Evolutionary conservation across 1,140 invertebrate genomes (phyloP).

Genomic region (Drosophila punjabiensis): DNA sequence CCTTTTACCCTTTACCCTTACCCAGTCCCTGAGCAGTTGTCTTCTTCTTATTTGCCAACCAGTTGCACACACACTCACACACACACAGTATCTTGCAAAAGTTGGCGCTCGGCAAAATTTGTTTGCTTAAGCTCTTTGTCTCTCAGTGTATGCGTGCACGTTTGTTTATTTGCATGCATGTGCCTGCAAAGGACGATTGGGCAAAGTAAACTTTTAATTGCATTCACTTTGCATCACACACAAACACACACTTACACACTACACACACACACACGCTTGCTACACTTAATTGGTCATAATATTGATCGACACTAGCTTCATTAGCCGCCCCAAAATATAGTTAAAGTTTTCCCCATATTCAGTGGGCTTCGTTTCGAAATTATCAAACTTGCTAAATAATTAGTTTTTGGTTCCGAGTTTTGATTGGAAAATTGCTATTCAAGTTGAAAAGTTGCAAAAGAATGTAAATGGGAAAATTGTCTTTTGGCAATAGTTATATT

Average conservation of each 20-base stretch:
- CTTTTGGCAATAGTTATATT: background rate
- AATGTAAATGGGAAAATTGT: background rate
- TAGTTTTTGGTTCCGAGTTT: background rate
- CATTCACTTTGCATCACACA: slow-evolving; percentile 53
- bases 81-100: slow-evolving; percentile 61
- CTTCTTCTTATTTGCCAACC: slow-evolving; percentile 28
- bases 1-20: background rate
- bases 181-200: slow-evolving; percentile 45
- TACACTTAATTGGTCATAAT: slow-evolving; percentile 36
- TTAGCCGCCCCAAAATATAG: slow-evolving; percentile 19
- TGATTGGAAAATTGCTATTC: background rate
- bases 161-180: slow-evolving; percentile 28
- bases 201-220: slow-evolving; percentile 63
- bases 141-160: background rate
- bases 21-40: background rate
- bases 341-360: slow-evolving; percentile 12
- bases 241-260: background rate
- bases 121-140: slow-evolving; percentile 49
- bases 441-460: background rate
- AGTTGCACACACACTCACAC: slow-evolving; percentile 17
- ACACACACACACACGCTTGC: background rate
- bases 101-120: slow-evolving; percentile 59
- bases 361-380: background rate
- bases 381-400: slow-evolving; percentile 14
- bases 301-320: slow-evolving; percentile 34